A percentile compares a stretch with the other conserved stretches of the same genome.
These are phyloP conservation scores for Cossypha caffra DNA, from an alignment of 2,797 vertebrate genomes.

Conservation along the genomic window DNA sequence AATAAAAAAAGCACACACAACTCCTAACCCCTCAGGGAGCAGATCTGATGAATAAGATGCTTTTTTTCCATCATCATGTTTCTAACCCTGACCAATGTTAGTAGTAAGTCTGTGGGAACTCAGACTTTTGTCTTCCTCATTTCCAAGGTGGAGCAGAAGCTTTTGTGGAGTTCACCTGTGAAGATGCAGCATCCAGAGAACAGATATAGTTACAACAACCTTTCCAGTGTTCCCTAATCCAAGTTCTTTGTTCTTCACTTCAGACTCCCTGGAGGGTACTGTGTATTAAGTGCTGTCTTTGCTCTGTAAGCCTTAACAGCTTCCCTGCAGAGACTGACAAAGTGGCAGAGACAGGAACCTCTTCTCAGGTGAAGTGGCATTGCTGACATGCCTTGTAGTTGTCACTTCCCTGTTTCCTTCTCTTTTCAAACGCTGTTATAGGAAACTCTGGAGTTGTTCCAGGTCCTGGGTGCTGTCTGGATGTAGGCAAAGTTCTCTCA, in stretches of 20 bases:
- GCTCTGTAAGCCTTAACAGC: background rate
- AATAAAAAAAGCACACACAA: constrained; percentile 42
- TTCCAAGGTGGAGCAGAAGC: background rate
- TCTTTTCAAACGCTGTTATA: background rate
- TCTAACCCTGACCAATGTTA: background rate
- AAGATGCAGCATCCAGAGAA: background rate
- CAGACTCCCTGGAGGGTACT: background rate
- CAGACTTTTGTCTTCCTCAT: background rate
- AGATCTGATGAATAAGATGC: constrained; percentile 26
- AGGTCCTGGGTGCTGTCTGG: background rate
- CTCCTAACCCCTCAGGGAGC: background rate
- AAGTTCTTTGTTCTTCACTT: background rate
- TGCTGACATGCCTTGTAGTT: background rate
- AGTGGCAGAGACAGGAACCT: background rate
- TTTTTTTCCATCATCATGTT: constrained; percentile 43
- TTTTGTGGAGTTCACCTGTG: background rate
- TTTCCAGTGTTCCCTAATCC: background rate
- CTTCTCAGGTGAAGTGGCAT: background rate
- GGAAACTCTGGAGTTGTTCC: background rate
- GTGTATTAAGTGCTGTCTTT: background rate
- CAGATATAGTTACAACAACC: background rate
- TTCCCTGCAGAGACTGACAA: background rate
- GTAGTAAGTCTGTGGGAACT: constrained; percentile 21
- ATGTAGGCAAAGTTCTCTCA: background rate
- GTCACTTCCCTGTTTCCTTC: background rate